A percentile compares a stretch with the other conserved stretches of the same genome.
Evolutionary conservation across 2,888 invertebrate genomes (phyloP).

Genomic region (Microctonus brassicae): DNA sequence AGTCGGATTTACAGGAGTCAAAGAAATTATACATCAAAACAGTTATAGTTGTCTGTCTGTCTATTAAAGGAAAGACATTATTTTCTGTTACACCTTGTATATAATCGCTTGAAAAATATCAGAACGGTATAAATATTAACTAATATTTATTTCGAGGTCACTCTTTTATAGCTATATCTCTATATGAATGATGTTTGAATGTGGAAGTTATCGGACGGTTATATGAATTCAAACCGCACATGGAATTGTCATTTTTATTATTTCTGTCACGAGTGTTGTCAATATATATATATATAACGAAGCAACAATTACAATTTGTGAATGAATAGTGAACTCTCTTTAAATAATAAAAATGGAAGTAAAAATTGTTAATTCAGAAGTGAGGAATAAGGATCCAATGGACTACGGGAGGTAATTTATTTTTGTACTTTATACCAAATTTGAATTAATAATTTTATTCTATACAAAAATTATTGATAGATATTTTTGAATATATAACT

Average conservation of each 20-base stretch:
- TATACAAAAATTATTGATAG: not conserved
- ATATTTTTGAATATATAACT: no score
- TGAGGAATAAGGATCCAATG: not conserved
- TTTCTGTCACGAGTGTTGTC: not conserved
- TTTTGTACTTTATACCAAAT: no score
- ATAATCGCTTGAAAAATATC: no score
- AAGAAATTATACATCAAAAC: no score
- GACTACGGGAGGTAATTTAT: slow-evolving; percentile 23
- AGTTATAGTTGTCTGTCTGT: no score
- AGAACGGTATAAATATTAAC: no score
- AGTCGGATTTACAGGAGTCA: no score
- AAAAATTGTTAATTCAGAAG: not conserved
- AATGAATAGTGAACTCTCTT: not conserved
- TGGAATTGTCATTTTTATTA: not conserved
- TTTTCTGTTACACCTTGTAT: no score
- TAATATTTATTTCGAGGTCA: not conserved
- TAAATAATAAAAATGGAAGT: slow-evolving; percentile 11
- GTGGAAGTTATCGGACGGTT: not conserved
- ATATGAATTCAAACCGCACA: not conserved
- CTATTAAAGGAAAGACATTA: no score
- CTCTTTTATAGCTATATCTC: slow-evolving; percentile 4
- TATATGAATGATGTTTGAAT: not conserved
- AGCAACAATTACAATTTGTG: not conserved
- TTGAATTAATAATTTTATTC: not conserved
- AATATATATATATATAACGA: no score